phyloP scores from a whole-genome alignment of 2,888 invertebrate species.

The Drosophila demipolita region DNA sequence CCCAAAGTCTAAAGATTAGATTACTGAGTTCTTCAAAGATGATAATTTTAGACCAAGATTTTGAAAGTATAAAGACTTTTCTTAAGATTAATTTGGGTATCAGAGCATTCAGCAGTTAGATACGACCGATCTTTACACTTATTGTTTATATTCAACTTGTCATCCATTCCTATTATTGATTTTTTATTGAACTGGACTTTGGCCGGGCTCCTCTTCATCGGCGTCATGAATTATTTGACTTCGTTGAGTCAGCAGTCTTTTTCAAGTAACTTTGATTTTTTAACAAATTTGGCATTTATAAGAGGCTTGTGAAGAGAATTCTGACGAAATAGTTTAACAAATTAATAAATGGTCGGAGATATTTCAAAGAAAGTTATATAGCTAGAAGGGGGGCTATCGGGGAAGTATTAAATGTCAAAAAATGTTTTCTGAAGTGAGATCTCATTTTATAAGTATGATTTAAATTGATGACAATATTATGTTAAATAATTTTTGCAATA shows the following conservation, averaged over 20 bases:
- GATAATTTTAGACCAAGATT: neutral
- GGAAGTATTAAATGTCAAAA: neutral
- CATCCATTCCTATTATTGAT: slow-evolving; percentile 19
- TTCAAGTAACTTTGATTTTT: slow-evolving; percentile 19
- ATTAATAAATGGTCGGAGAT: slow-evolving; percentile 30
- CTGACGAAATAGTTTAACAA: slow-evolving; percentile 40
- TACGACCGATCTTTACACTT: neutral
- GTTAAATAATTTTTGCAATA: neutral
- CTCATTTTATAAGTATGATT: neutral
- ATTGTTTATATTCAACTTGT: neutral
- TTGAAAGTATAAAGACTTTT: neutral
- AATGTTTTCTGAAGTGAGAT: neutral
- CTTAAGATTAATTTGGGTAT: neutral
- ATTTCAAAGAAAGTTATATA: slow-evolving; percentile 6
- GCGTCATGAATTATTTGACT: slow-evolving; percentile 30
- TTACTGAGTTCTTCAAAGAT: neutral
- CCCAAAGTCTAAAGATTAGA: neutral
- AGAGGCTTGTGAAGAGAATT: slow-evolving; percentile 11
- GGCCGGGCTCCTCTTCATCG: slow-evolving; percentile 33
- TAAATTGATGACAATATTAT: neutral
- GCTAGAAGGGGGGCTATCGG: neutral
- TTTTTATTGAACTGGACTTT: slow-evolving; percentile 23
- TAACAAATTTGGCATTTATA: slow-evolving; percentile 18
- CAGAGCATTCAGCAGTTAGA: neutral
- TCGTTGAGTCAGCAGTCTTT: slow-evolving; percentile 41